Base-by-base conservation (phyloP, 1,140 invertebrate genomes). In the Megathymus violae region DNA sequence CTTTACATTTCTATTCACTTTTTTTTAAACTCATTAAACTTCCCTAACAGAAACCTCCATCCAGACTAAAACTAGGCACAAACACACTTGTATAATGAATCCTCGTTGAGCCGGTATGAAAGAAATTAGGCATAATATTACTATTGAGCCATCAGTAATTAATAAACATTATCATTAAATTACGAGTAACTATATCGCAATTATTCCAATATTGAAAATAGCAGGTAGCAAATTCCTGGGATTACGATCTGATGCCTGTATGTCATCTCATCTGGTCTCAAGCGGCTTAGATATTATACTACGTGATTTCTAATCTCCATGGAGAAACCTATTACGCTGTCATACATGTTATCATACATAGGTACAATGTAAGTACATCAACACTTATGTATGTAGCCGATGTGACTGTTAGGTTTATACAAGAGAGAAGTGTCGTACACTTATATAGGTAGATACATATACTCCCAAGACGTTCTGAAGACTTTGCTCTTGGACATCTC, bases 251-350 rank as follows among this genome's bases (percentile, higher is more conserved):
- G 13, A 40, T 40, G 50, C 50, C 50, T 40, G 50, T 34, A 52
- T 52, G 50, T 40, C 50, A 52, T 52, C 50, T 52, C 50, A 52
- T 40, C 31, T 17, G 50, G 50, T 52, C 50, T 40, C 50, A 40
- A 52, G 34, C 50, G 50, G 50, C 50, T 52, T 52, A 52, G 34
- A 52, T 52, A 52, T 52, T n/a, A n/a, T 52, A 38, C 50, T 52
- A 17, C 50, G 50, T 52, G 50, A 52, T 52, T 52, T 31, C 34
- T 52, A 52, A 52, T 40, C 50, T 52, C 50, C 34, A 38, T 34
- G 40, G 50, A 52, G 50, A 34, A 52, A 52, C 31, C 50, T 52
- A 52, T 52, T 52, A 52, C 34, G 9, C 50, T 17, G 50, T 40
- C 48, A 22, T 34, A 40, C 27, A 52, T 52, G 50, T 34, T 52